These are phyloP conservation scores for Pardalotus punctatus DNA, from an alignment of 2,113 vertebrate species.

Conservation along the genomic window DNA sequence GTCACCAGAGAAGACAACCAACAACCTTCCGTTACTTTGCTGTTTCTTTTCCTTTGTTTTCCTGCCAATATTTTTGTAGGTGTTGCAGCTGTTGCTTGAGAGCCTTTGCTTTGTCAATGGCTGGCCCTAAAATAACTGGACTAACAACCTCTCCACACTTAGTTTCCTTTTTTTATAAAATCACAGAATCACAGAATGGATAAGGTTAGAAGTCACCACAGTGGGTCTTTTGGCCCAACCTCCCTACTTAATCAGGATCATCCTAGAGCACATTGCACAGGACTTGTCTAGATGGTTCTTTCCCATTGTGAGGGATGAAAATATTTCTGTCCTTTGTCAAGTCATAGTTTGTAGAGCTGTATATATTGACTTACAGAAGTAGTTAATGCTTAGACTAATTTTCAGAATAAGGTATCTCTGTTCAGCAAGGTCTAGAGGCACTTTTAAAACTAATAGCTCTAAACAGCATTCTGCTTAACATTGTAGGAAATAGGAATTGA, in stretches of 20 bases:
- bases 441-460: background rate
- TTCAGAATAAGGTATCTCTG: background rate
- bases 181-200: background rate
- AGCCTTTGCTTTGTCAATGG: background rate
- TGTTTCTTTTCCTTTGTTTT: background rate
- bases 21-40: background rate
- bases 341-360: background rate
- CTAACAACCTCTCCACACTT: background rate
- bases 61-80: background rate
- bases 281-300: fast-evolving
- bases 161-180: background rate
- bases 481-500: background rate
- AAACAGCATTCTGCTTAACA: background rate
- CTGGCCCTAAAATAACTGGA: background rate
- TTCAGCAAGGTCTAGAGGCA: background rate
- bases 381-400: background rate
- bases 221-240: background rate
- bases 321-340: background rate
- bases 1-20: background rate
- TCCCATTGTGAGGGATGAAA: background rate
- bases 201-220: background rate
- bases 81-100: background rate
- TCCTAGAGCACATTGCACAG: background rate
- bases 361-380: background rate
- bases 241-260: background rate